Evolutionary conservation across 2,113 vertebrate genomes (phyloP).

Genomic region (Malaclemys terrapin): DNA sequence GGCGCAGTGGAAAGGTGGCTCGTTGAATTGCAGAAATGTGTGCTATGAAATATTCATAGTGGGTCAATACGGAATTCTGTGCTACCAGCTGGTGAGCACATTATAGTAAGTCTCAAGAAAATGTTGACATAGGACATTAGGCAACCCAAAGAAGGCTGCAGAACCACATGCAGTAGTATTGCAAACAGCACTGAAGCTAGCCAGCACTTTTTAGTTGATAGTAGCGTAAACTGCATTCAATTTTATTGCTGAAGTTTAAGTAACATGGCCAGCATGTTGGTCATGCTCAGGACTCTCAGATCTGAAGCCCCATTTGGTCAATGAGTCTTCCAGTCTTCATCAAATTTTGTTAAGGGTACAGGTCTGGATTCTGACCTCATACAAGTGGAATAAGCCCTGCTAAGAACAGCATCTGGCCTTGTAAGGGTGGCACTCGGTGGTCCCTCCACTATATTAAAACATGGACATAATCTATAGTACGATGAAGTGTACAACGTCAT

Average conservation of each 20-base stretch:
- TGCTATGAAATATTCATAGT: not conserved
- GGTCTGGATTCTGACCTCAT: not conserved
- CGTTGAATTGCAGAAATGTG: not conserved
- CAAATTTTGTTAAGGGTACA: not conserved
- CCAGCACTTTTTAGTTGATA: not conserved
- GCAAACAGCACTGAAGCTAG: not conserved
- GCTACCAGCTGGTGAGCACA: not conserved
- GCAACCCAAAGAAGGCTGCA: not conserved
- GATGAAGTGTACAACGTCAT: not conserved
- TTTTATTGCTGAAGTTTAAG: not conserved
- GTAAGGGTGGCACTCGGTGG: not conserved
- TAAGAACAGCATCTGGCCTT: not conserved
- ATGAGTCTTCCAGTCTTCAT: not conserved
- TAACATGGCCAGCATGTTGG: not conserved
- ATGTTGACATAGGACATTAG: not conserved
- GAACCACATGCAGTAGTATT: not conserved
- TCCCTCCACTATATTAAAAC: not conserved
- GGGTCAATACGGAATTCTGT: not conserved
- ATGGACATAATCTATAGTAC: too few relatives aligned
- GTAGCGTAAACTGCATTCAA: too few relatives aligned
- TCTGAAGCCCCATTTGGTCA: not conserved
- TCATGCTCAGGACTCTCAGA: not conserved
- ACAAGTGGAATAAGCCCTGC: not conserved
- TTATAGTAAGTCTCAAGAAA: not conserved
- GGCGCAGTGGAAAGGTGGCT: not conserved